Conservation (phyloP, 2,113 vertebrate genomes). For the Vidua chalybeata region DNA sequence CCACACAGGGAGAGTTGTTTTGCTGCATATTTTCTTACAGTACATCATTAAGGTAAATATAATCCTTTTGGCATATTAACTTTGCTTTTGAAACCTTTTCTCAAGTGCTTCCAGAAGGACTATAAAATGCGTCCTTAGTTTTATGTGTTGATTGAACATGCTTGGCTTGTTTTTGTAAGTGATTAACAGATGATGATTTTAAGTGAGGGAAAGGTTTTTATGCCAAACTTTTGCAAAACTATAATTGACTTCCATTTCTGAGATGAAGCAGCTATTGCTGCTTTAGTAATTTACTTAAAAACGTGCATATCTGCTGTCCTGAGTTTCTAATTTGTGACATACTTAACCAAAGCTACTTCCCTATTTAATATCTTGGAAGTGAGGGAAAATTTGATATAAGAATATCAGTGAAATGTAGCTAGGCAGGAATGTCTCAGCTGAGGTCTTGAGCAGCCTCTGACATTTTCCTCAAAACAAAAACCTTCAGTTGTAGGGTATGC, state of each 20-base stretch:
- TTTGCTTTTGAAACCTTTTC: slow-evolving; percentile 27
- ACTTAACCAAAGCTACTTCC: not conserved
- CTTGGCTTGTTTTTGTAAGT: not conserved
- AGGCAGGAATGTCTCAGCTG: not conserved
- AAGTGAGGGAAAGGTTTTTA: not conserved
- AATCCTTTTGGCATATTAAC: slow-evolving; percentile 34
- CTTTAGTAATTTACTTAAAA: not conserved
- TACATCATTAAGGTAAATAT: slow-evolving; percentile 61
- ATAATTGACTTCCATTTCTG: not conserved
- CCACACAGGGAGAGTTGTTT: slow-evolving; percentile 19
- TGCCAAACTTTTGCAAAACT: not conserved
- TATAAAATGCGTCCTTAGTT: not conserved
- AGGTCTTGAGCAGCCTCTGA: not conserved
- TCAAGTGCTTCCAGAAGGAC: slow-evolving; percentile 12
- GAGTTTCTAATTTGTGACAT: not conserved
- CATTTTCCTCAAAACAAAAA: not conserved
- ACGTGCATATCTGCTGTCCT: not conserved
- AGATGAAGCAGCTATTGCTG: not conserved
- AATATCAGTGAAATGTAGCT: not conserved
- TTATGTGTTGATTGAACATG: not conserved
- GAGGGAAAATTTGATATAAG: not conserved
- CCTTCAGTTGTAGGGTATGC: not conserved
- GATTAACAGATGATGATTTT: not conserved
- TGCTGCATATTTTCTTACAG: slow-evolving; percentile 49
- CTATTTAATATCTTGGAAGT: not conserved